Conservation (phyloP, 1,140 invertebrate species). For the Samia ricini region DNA sequence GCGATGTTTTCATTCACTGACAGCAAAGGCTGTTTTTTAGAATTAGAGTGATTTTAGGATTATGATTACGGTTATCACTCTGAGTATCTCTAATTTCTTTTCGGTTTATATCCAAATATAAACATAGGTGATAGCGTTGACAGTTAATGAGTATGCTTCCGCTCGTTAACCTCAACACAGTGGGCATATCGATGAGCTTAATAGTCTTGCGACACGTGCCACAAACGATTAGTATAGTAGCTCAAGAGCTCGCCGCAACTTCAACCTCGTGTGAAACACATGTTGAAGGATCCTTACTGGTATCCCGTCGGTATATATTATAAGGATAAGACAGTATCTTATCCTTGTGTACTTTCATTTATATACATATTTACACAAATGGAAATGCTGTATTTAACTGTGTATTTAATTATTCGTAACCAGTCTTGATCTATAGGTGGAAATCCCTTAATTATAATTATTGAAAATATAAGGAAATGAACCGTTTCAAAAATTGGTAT, state of each 20-base stretch:
- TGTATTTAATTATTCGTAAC: too few species aligned
- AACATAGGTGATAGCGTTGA: background rate
- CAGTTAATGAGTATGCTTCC: conserved; percentile 1
- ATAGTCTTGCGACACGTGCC: conserved; percentile 26
- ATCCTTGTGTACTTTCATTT: too few species aligned
- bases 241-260: conserved; percentile 29
- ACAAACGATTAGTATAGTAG: conserved; percentile 37
- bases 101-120: background rate
- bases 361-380: too few species aligned
- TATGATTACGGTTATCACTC: too few species aligned
- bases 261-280: background rate
- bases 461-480: too few species aligned
- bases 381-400: too few species aligned
- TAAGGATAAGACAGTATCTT: background rate
- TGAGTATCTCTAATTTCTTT: background rate
- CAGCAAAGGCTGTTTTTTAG: too few species aligned
- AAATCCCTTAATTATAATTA: too few species aligned
- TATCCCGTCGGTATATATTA: background rate
- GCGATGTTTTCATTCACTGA: too few species aligned
- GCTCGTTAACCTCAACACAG: background rate
- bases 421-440: too few species aligned
- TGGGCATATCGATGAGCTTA: conserved; percentile 2
- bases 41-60: too few species aligned
- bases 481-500: too few species aligned
- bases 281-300: background rate